A percentile compares a stretch with the other conserved stretches of the same genome.
phyloP scores from a whole-genome alignment of 2,888 invertebrate genomes.

The Steinernema scapterisci region DNA sequence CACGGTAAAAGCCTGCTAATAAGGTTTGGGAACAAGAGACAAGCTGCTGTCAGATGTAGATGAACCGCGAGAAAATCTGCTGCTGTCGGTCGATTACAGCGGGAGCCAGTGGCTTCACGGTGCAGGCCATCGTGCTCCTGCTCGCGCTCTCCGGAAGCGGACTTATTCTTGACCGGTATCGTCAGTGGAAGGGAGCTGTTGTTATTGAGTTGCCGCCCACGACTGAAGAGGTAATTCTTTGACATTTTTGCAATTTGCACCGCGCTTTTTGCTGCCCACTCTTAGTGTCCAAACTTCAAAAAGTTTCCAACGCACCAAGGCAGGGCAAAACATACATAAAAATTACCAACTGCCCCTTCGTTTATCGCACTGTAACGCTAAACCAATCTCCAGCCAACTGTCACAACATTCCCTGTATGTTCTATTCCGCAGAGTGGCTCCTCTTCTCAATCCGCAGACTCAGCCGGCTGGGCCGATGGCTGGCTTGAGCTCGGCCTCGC shows the following conservation, averaged over 20 bases:
- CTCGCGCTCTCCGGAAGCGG: constrained; percentile 16
- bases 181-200: not conserved
- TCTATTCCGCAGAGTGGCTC: constrained; percentile 29
- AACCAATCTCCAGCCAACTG: constrained; percentile 12
- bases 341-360: not conserved
- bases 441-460: too few species aligned
- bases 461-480: constrained; percentile 11
- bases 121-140: constrained; percentile 6
- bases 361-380: constrained; percentile 7
- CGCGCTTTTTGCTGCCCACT: too few species aligned
- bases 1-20: not conserved
- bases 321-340: too few species aligned
- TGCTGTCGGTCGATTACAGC: constrained; percentile 26
- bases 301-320: not conserved
- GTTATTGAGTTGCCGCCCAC: not conserved
- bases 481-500: constrained; percentile 31
- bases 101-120: not conserved
- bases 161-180: constrained; percentile 30
- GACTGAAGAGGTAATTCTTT: not conserved
- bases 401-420: constrained; percentile 31
- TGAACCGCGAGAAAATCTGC: constrained; percentile 9
- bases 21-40: not conserved
- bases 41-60: not conserved
- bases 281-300: too few species aligned
- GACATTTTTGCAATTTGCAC: not conserved